A percentile compares a stretch with the other conserved stretches of the same genome.
Conservation (phyloP, 2,888 invertebrate species). For the Pandemis corylana region DNA sequence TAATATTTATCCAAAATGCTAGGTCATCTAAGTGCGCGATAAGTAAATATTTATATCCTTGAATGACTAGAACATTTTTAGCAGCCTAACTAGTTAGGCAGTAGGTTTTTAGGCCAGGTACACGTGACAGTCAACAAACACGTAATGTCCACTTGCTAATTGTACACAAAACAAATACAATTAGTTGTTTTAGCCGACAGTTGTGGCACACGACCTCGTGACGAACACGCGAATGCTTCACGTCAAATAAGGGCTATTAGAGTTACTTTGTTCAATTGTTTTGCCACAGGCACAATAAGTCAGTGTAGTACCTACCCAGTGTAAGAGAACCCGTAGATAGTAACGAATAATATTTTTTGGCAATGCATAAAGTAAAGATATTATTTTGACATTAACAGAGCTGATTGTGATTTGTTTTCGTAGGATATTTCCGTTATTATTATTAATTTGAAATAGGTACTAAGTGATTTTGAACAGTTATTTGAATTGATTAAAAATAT, state of each 20-base stretch:
- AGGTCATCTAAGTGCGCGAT: not conserved
- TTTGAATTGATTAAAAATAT: too few relatives aligned
- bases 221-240: constrained; percentile 47
- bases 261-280: constrained; percentile 39
- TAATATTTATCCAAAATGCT: not conserved
- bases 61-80: constrained; percentile 38
- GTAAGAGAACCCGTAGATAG: not conserved
- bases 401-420: too few relatives aligned
- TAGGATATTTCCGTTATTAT: too few relatives aligned
- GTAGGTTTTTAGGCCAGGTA: constrained; percentile 51
- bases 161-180: constrained; percentile 57
- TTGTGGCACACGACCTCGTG: constrained; percentile 50
- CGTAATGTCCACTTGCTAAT: constrained; percentile 55
- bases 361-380: not conserved
- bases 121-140: constrained; percentile 48
- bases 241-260: constrained; percentile 37
- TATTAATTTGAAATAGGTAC: too few relatives aligned
- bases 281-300: constrained; percentile 27
- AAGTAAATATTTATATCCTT: not conserved
- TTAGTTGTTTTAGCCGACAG: constrained; percentile 46
- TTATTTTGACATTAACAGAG: not conserved
- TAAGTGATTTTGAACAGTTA: too few relatives aligned
- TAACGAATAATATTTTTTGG: not conserved
- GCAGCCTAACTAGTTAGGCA: constrained; percentile 29
- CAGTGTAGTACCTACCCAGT: constrained; percentile 9